These are phyloP conservation scores for Hyposoter didymator DNA, from an alignment of 2,888 invertebrate species.

Conservation along the genomic window DNA sequence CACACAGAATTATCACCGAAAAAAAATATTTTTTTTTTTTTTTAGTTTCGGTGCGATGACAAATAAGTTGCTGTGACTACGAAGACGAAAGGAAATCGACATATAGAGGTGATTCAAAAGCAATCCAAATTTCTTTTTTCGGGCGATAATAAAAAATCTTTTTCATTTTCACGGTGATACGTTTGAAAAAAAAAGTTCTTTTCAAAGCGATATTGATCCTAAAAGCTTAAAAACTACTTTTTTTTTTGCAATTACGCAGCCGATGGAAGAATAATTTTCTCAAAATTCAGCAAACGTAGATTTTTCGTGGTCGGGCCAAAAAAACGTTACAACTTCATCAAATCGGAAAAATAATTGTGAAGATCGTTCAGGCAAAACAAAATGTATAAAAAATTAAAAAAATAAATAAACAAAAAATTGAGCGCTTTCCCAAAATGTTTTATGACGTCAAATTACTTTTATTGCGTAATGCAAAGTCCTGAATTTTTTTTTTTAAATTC, in stretches of 20 bases:
- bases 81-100: conserved; percentile 9
- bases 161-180: too few relatives aligned
- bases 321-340: not conserved
- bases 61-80: conserved; percentile 15
- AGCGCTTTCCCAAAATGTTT: too few relatives aligned
- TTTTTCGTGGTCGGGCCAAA: not conserved
- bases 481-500: not conserved
- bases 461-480: too few relatives aligned
- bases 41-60: conserved; percentile 32
- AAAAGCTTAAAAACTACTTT: not conserved
- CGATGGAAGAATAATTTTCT: not conserved
- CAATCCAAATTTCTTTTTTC: not conserved
- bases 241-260: not conserved
- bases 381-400: too few relatives aligned
- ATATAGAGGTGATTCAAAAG: conserved; percentile 12
- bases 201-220: too few relatives aligned
- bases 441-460: too few relatives aligned
- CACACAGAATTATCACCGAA: conserved; percentile 35
- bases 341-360: too few relatives aligned
- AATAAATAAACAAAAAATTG: too few relatives aligned
- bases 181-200: too few relatives aligned
- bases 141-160: not conserved
- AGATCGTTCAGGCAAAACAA: too few relatives aligned
- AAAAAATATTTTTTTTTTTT: conserved; percentile 22
- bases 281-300: not conserved